Percentiles rank a stretch among this genome's conserved stretches.
Evolutionary conservation across 2,888 invertebrate species (phyloP).

Genomic region (Melanargia galathea): DNA sequence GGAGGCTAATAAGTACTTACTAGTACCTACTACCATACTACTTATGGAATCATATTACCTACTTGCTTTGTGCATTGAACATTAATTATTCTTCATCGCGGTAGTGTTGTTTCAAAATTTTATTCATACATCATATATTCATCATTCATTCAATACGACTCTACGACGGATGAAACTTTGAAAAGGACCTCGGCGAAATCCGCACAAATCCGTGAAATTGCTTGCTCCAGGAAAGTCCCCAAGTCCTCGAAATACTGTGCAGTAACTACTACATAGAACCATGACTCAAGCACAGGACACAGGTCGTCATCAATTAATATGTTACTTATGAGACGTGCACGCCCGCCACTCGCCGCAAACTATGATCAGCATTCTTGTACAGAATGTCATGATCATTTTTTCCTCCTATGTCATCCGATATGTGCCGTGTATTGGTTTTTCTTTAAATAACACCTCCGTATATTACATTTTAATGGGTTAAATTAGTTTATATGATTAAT

Average conservation of each 20-base stretch:
- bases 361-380: conserved; percentile 39
- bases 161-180: too few relatives aligned
- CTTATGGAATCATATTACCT: too few relatives aligned
- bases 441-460: conserved; percentile 19
- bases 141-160: too few relatives aligned
- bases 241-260: background rate
- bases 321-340: conserved; percentile 49
- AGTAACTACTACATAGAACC: conserved; percentile 22
- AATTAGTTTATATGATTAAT: conserved; percentile 12
- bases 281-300: conserved; percentile 49
- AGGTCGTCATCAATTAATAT: conserved; percentile 54
- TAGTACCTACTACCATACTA: too few relatives aligned
- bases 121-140: too few relatives aligned
- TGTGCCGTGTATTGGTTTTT: conserved; percentile 22
- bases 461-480: conserved; percentile 16
- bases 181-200: too few relatives aligned
- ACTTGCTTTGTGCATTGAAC: too few relatives aligned
- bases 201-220: background rate
- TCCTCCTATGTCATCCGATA: conserved; percentile 29
- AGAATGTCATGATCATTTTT: conserved; percentile 25
- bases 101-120: too few relatives aligned
- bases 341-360: conserved; percentile 37
- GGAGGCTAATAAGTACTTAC: too few relatives aligned
- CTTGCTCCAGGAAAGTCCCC: background rate
- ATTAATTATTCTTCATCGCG: too few relatives aligned